These are phyloP conservation scores for Eumeta japonica DNA, from an alignment of 1,140 invertebrate genomes.

Conservation along the genomic window DNA sequence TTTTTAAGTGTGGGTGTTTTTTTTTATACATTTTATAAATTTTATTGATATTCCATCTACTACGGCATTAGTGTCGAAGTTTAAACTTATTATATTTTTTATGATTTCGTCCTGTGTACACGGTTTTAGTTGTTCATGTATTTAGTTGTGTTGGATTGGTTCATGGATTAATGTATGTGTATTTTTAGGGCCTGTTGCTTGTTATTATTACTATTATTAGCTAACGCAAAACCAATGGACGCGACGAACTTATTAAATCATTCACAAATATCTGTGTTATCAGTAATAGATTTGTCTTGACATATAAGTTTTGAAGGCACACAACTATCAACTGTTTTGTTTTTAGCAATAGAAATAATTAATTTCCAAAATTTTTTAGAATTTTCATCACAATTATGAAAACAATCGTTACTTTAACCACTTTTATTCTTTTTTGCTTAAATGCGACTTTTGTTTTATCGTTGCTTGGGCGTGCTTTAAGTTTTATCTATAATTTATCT, in stretches of 20 bases:
- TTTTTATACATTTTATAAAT: conserved; percentile 10
- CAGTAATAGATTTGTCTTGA: conserved; percentile 3
- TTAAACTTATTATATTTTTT: conserved; percentile 7
- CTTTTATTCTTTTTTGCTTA: conserved; percentile 4
- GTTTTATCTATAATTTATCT: too few species aligned
- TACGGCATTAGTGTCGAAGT: conserved; percentile 6
- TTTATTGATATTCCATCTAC: conserved; percentile 9
- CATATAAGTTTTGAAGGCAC: conserved; percentile 10
- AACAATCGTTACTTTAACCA: conserved; percentile 8
- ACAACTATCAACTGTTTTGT: conserved; percentile 11
- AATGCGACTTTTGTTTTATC: conserved; percentile 6
- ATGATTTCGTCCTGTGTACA: conserved; percentile 1
- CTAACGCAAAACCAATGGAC: conserved; percentile 6
- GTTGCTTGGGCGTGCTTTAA: conserved; percentile 8
- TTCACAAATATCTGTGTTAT: conserved; percentile 11
- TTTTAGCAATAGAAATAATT: conserved; percentile 12
- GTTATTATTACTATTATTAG: conserved; percentile 3
- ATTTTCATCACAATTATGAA: conserved; percentile 8
- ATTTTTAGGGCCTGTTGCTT: background rate
- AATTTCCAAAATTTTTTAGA: conserved; percentile 17
- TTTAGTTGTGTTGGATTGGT: background rate
- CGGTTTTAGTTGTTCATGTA: background rate
- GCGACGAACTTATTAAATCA: conserved; percentile 14
- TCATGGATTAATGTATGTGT: background rate
- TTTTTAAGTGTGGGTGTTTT: background rate